These are phyloP conservation scores for Caprella mutica DNA, from an alignment of 2,888 invertebrate species.

Conservation along the genomic window DNA sequence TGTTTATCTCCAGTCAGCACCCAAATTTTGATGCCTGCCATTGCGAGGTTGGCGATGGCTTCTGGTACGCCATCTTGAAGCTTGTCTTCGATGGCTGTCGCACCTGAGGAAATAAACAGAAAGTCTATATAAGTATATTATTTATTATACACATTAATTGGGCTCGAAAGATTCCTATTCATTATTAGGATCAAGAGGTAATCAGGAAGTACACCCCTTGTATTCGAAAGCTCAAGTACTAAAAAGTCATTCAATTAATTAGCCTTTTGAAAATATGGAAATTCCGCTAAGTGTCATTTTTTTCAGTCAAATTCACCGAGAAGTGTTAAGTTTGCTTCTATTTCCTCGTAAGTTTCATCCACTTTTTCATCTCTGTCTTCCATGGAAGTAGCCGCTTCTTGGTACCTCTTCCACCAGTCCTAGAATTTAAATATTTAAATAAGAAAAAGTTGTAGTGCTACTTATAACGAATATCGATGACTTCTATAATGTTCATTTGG, in stretches of 20 bases:
- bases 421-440: neutral
- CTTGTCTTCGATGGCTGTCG: conserved; percentile 99
- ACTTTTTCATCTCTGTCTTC: conserved; percentile 79
- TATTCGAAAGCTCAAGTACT: too few species aligned
- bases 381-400: conserved; percentile 71
- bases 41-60: conserved; percentile 83
- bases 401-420: conserved; percentile 72
- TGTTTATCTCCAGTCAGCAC: conserved; percentile 98
- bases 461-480: too few species aligned
- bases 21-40: conserved; percentile 97
- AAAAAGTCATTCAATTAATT: too few species aligned
- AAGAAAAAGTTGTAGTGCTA: too few species aligned
- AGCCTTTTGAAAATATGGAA: too few species aligned
- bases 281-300: neutral
- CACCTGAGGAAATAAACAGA: conserved; percentile 52
- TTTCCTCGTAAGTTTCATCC: conserved; percentile 91
- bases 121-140: too few species aligned
- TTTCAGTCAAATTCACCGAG: conserved; percentile 41
- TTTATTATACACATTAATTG: too few species aligned
- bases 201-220: neutral
- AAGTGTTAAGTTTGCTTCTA: conserved; percentile 80
- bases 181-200: too few species aligned
- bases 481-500: too few species aligned
- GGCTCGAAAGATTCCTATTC: too few species aligned
- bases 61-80: conserved; percentile 93